phyloP scores from a whole-genome alignment of 1,140 invertebrate genomes.

The Drosophila seguyi region DNA sequence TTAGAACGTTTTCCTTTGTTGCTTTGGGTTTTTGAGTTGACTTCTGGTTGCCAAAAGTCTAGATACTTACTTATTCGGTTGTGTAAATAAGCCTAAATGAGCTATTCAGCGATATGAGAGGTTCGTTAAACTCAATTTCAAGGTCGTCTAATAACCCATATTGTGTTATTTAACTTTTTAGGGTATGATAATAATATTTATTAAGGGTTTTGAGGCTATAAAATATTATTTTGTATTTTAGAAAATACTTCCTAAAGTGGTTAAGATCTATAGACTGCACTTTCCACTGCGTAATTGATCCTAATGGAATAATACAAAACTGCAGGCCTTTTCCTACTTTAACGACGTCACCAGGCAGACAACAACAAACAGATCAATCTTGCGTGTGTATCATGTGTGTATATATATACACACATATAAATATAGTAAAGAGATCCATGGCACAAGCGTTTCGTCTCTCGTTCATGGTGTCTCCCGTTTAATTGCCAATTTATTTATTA shows the following conservation, averaged over 20 bases:
- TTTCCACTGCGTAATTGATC: conserved; percentile 28
- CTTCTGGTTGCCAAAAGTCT: conserved; percentile 12
- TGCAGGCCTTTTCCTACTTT: conserved; percentile 9
- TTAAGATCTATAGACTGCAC: background rate
- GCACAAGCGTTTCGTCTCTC: too few species aligned
- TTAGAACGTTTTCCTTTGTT: conserved; percentile 28
- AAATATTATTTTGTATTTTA: too few species aligned
- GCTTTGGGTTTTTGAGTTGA: conserved; percentile 4
- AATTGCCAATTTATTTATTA: conserved; percentile 67
- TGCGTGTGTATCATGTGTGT: conserved; percentile 5
- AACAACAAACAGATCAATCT: conserved; percentile 19
- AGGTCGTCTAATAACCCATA: conserved; percentile 28
- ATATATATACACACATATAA: too few species aligned
- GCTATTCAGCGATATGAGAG: conserved; percentile 9
- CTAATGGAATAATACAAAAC: conserved; percentile 38
- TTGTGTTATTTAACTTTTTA: background rate
- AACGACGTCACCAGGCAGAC: conserved; percentile 18
- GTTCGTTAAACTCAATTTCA: conserved; percentile 38
- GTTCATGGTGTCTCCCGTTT: conserved; percentile 18
- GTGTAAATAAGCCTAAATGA: conserved; percentile 23
- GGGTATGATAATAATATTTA: background rate
- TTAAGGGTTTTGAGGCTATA: background rate
- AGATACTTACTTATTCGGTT: conserved; percentile 2
- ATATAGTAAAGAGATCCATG: background rate
- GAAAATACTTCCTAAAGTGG: too few species aligned